phyloP scores from a whole-genome alignment of 2,113 vertebrate species.

The Scopus umbretta region DNA sequence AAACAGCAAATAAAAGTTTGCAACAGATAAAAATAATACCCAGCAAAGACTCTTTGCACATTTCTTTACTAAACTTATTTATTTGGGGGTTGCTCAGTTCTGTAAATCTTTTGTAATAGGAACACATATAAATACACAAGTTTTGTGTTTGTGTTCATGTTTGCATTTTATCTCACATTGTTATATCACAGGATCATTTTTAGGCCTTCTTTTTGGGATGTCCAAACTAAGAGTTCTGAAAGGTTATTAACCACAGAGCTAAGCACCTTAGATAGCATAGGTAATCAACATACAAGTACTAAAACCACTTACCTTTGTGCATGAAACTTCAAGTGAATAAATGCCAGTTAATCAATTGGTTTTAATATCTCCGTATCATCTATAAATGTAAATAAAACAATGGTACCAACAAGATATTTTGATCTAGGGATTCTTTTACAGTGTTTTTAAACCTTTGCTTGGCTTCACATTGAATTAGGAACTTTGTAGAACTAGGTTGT shows the following conservation, averaged over 20 bases:
- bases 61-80: not conserved
- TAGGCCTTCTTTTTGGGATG: not conserved
- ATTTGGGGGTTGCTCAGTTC: not conserved
- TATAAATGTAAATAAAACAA: not conserved
- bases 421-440: fast-evolving
- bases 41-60: not conserved
- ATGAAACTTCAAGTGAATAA: not conserved
- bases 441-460: not conserved
- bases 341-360: not conserved
- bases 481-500: not conserved
- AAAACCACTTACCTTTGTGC: not conserved
- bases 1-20: not conserved
- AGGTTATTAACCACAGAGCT: not conserved
- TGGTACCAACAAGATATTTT: not conserved
- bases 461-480: not conserved
- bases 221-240: not conserved
- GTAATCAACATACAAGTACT: not conserved
- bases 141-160: not conserved
- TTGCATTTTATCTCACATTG: not conserved
- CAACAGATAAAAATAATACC: not conserved
- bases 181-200: not conserved
- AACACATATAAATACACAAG: not conserved
- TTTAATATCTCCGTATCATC: not conserved
- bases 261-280: not conserved
- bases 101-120: not conserved